Base-by-base conservation (phyloP, 2,113 vertebrate species). In the Rattus rattus region DNA sequence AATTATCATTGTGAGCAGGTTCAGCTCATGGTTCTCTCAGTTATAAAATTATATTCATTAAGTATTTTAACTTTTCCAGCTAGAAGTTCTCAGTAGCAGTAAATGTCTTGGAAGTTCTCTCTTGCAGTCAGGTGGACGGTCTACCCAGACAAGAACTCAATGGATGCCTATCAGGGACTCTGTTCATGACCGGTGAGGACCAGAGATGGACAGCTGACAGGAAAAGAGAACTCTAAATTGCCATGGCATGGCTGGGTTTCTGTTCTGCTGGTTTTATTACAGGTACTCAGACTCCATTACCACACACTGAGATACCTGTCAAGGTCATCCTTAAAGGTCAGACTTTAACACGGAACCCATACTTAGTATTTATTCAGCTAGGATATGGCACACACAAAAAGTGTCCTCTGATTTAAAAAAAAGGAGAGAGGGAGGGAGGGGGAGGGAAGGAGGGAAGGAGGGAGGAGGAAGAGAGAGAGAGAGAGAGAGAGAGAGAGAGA, bases 1-100 rank as follows among this genome's bases (percentile, higher is more conserved):
- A 94, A 97, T 98, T 97, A 97, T 97, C 95, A 96, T 93, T 94
- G 96, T 94, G 92, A 97, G 84, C 84, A 96, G 95, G 84, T 97
- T 97, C 61, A 52, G 91, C 80, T 98, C 94, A 88, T 75, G 54
- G 76, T 83, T 98, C 95, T 84, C 90, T 93, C 84, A 75, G 83
- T 95, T 81, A 94, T 54, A 90, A 97, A 97, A 97, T 76, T n/a
- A 17, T 96, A 76, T 95, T 95, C 85, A 39, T 90, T 90, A 90
- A 89, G 43, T 86, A 80, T 84, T 96, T 94, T 81, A 96, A 92
- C 56, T 96, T 97, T 95, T 84, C 59, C 63, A 95, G 30, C 5
- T 52, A 88, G 63, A 39, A 75, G 83, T 91, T 92, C 79, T 97
- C 33, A 43, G 24, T 43, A 70, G 72, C n/a, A 52, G 54, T 54